phyloP scores from a whole-genome alignment of 1,140 invertebrate species.

The Zaprionus davidi region DNA sequence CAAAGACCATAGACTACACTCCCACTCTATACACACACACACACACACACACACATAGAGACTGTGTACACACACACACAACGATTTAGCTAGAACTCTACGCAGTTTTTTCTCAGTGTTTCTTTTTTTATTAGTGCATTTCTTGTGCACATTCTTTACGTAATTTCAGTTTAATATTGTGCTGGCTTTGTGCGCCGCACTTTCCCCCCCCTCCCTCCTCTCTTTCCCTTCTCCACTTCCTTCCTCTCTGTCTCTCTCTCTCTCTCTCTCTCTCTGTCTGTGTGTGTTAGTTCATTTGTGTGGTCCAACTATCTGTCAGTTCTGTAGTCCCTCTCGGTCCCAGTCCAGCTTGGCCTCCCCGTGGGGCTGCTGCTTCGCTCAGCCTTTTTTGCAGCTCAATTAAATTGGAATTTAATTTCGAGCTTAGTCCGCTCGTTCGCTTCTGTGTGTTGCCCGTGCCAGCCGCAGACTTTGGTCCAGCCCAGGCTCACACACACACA shows the following conservation, averaged over 20 bases:
- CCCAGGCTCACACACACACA: constrained; percentile 16
- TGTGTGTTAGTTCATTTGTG: constrained; percentile 45
- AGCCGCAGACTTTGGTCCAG: constrained; percentile 36
- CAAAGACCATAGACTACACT: not conserved
- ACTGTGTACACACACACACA: constrained; percentile 10
- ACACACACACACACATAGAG: constrained; percentile 37
- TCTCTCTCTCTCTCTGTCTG: constrained; percentile 7
- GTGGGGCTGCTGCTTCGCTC: constrained; percentile 26
- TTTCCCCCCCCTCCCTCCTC: no score
- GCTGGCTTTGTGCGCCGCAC: not conserved
- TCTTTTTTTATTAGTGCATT: constrained; percentile 1
- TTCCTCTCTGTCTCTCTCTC: not conserved
- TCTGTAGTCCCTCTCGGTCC: not conserved
- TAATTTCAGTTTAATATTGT: constrained; percentile 81
- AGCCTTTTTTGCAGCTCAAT: constrained; percentile 76
- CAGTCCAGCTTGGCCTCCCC: constrained; percentile 2
- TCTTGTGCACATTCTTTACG: constrained; percentile 47
- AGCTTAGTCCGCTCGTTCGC: constrained; percentile 55
- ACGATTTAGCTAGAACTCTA: not conserved
- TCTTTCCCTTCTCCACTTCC: not conserved
- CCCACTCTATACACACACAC: constrained; percentile 8
- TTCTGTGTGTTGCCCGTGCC: constrained; percentile 6
- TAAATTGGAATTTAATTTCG: constrained; percentile 83
- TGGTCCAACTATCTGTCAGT: constrained; percentile 38
- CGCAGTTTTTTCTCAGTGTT: not conserved